Conservation (phyloP, 2,888 invertebrate species). For the Arenicola marina region DNA sequence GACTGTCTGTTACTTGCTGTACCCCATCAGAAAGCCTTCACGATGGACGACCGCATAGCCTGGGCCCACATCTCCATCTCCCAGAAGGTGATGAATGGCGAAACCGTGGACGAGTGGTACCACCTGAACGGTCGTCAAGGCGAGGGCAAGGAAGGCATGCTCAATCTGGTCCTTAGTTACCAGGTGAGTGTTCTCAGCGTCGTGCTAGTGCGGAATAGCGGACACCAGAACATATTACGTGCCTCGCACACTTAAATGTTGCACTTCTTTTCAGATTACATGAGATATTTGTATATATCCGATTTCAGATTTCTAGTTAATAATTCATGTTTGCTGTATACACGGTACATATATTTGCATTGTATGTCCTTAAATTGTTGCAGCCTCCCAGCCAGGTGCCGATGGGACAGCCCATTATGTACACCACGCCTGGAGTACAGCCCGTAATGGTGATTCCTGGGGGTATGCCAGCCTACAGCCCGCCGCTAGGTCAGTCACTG, state of each 20-base stretch:
- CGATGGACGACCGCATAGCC: slow-evolving; percentile 93
- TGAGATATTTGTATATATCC: too few species aligned
- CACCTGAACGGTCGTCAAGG: slow-evolving; percentile 92
- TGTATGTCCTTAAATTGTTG: not conserved
- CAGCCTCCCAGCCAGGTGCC: not conserved
- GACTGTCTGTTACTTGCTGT: too few species aligned
- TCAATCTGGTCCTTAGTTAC: slow-evolving; percentile 78
- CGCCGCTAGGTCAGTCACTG: not conserved
- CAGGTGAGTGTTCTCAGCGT: slow-evolving; percentile 41
- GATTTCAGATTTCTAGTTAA: not conserved
- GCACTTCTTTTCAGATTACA: too few species aligned
- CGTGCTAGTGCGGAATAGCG: not conserved
- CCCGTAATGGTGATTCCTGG: slow-evolving; percentile 20
- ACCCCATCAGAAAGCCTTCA: slow-evolving; percentile 88
- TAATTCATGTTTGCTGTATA: not conserved
- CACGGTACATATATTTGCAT: not conserved
- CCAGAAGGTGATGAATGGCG: slow-evolving; percentile 77
- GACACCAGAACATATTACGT: not conserved
- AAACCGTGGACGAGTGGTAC: slow-evolving; percentile 95
- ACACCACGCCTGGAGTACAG: slow-evolving; percentile 1
- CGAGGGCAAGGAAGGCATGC: slow-evolving; percentile 89
- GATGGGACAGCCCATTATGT: slow-evolving; percentile 18
- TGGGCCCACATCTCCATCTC: slow-evolving; percentile 92
- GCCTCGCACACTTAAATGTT: not conserved
- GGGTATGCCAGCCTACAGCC: slow-evolving; percentile 14